Evolutionary conservation across 2,797 vertebrate species (phyloP), one percentile per base, ranked within the genome.

Genomic region (Anniella stebbinsi): DNA sequence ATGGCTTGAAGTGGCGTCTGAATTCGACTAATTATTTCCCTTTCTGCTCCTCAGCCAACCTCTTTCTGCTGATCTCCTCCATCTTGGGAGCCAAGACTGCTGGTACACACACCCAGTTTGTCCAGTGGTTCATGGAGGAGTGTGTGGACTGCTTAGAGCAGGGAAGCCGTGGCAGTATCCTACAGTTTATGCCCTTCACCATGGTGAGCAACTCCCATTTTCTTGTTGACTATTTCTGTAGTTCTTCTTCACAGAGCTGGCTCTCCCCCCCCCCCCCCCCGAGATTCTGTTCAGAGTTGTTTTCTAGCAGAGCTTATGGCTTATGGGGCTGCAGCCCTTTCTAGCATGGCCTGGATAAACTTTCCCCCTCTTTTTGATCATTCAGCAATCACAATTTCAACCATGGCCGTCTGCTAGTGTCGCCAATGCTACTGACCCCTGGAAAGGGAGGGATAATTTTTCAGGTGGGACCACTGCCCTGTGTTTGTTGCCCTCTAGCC

Each of bases 171-270:
- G 98, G 98, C 36, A 99, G 98, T 96, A 99, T 99, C 95, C 97
- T 99, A 67, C 99, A 99, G 97, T 99, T 99, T 97, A 98, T 99
- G 98, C 99, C 99, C 69, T 99, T 99, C 86, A 99, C 99, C 89
- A 99, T 99, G 94, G 99, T 99, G 96, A 98, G 98, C 41, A 28
- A 38, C 7, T 38, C 41, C 33, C 25, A n/a, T 41, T n/a, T 36
- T 30, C 18, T 70, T 12, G 45, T 38, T 69, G 33, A 69, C 67
- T 9, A 41, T n/a, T 63, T 38, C 51, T 66, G 17, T 75, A 1
- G 28, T 60, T 54, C 51, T 51, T 86, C 25, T 30, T 41, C 1
- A 18, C 4, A 12, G 25, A 76, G 23, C 8, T 45, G 15, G 28
- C 11, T 28, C 9, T 38, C 33, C 81, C 41, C 30, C 82, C 48